phyloP scores from a whole-genome alignment of 2,797 vertebrate species.

The Acrossocheilus fasciatus region DNA sequence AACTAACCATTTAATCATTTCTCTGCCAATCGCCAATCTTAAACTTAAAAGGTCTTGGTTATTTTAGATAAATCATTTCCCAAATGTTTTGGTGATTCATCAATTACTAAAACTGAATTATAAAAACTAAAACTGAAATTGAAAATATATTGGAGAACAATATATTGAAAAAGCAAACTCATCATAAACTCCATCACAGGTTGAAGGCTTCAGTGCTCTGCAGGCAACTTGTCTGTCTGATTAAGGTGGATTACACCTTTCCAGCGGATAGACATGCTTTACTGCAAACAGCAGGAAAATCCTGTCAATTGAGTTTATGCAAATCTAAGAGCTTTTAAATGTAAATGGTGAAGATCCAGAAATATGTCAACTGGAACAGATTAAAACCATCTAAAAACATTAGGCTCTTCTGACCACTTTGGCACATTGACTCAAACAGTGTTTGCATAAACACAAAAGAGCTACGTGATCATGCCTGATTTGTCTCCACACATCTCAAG shows the following conservation, averaged over 20 bases:
- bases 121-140: neutral
- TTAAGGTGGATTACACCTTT: slow-evolving; percentile 25
- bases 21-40: neutral
- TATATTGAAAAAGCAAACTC: neutral
- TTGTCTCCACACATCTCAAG: neutral
- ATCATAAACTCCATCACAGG: neutral
- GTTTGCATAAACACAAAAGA: slow-evolving; percentile 10
- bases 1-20: neutral
- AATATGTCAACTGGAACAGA: neutral
- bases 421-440: neutral
- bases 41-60: neutral
- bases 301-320: slow-evolving; percentile 15
- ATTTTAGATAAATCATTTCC: neutral
- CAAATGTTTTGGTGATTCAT: neutral
- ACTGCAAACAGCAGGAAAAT: slow-evolving; percentile 1
- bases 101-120: neutral
- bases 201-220: neutral
- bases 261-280: neutral
- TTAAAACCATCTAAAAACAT: neutral
- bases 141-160: neutral
- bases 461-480: neutral
- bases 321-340: slow-evolving; percentile 2
- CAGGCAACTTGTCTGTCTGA: neutral
- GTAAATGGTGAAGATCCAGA: neutral
- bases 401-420: neutral